Percentiles rank a stretch among this genome's conserved stretches.
Evolutionary conservation across 1,140 invertebrate species (phyloP).

Genomic region (Zaprionus camerounensis): DNA sequence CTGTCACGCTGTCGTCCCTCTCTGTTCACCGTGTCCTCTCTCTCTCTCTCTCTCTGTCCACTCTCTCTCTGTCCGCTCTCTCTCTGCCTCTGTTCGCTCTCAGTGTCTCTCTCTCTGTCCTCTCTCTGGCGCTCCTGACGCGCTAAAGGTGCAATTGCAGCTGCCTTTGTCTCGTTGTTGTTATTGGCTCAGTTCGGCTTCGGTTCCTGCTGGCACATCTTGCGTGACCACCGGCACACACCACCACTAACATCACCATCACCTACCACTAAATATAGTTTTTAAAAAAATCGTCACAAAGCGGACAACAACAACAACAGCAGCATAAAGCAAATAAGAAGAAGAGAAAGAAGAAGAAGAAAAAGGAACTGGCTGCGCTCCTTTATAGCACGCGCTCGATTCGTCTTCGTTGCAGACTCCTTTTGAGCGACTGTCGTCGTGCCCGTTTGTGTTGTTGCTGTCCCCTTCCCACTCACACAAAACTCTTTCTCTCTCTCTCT

Average conservation of each 20-base stretch:
- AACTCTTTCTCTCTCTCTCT: conserved; percentile 21
- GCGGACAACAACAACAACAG: conserved; percentile 26
- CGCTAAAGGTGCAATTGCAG: conserved; percentile 80
- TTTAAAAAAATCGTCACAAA: conserved; percentile 10
- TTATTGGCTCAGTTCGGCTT: conserved; percentile 42
- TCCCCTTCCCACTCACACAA: background rate
- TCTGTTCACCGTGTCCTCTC: background rate
- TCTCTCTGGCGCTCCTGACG: conserved; percentile 48
- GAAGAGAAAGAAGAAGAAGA: background rate
- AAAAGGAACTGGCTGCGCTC: conserved; percentile 20
- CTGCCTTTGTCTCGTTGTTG: conserved; percentile 64
- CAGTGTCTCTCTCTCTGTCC: background rate
- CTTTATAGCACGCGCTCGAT: conserved; percentile 64
- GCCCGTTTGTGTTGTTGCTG: background rate
- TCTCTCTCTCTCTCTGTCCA: conserved; percentile 25
- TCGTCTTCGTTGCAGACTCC: conserved; percentile 62
- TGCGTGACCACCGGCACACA: conserved; percentile 72
- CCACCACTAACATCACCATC: conserved; percentile 49
- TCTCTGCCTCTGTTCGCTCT: too few relatives aligned
- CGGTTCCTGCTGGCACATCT: conserved; percentile 59
- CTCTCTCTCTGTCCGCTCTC: conserved; percentile 24
- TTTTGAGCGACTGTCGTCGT: conserved; percentile 31
- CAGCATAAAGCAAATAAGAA: background rate
- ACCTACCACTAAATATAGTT: conserved; percentile 74
- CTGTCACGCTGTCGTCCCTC: conserved; percentile 1